phyloP scores from a whole-genome alignment of 2,797 vertebrate species.

The Leucoraja ocellata region DNA sequence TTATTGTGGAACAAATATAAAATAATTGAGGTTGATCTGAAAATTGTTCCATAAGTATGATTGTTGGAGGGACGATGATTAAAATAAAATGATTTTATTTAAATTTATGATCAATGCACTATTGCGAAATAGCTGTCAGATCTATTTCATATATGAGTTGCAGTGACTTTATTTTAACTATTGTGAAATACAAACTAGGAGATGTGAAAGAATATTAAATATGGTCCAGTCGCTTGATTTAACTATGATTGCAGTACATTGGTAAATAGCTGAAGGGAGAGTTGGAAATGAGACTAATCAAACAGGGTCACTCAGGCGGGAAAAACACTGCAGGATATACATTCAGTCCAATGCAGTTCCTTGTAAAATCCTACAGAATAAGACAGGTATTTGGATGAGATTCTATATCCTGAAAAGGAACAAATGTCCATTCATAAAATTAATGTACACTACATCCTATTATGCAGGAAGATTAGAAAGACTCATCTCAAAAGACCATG shows the following conservation, averaged over 20 bases:
- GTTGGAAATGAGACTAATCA: not conserved
- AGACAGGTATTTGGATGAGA: not conserved
- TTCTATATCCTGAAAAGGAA: not conserved
- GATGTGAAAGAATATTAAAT: not conserved
- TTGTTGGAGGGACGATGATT: not conserved
- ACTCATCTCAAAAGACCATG: not conserved
- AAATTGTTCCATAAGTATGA: not conserved
- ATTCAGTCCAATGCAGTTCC: not conserved
- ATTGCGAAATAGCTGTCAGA: not conserved
- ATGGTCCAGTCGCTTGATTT: slow-evolving; percentile 1
- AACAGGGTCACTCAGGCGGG: not conserved
- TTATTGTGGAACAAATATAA: slow-evolving; percentile 8
- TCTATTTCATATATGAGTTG: not conserved
- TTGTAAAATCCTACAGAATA: not conserved
- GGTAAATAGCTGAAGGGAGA: not conserved
- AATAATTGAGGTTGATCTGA: not conserved
- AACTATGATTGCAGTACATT: not conserved
- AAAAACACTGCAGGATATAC: not conserved
- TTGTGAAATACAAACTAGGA: not conserved
- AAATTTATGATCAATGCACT: not conserved
- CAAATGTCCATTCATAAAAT: not conserved
- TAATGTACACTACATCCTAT: not conserved
- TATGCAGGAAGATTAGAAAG: not conserved
- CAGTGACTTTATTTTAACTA: not conserved
- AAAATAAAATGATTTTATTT: not conserved